phyloP scores from a whole-genome alignment of 2,797 vertebrate genomes.

The Hapalemur alaotrensis region DNA sequence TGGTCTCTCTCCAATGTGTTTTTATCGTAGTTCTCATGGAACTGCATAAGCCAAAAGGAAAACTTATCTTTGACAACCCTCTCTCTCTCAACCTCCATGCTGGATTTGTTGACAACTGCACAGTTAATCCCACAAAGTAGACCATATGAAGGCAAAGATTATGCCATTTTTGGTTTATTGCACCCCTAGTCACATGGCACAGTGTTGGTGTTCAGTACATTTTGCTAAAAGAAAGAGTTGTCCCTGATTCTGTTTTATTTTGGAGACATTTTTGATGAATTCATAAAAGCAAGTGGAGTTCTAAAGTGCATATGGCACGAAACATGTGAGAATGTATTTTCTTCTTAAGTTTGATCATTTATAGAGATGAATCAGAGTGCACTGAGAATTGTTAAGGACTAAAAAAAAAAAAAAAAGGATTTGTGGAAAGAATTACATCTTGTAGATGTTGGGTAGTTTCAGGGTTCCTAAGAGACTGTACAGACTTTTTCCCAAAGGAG shows the following conservation, averaged over 20 bases:
- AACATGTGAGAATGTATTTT: constrained; percentile 21
- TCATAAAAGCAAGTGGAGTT: constrained; percentile 1
- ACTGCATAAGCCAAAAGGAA: not conserved
- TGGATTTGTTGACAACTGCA: not conserved
- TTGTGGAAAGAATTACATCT: constrained; percentile 13
- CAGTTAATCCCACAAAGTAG: not conserved
- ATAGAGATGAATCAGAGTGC: constrained; percentile 1
- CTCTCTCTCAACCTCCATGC: not conserved
- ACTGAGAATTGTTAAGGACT: constrained; percentile 4
- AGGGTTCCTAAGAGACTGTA: not conserved
- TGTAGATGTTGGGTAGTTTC: not conserved
- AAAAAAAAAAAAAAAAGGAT: not conserved
- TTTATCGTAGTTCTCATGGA: not conserved
- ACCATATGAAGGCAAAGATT: not conserved
- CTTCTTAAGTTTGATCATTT: constrained; percentile 38
- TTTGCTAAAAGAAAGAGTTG: not conserved
- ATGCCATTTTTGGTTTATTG: not conserved
- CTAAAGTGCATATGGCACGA: not conserved
- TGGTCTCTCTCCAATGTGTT: accelerated
- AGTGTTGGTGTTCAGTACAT: not conserved
- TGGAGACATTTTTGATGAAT: constrained; percentile 19
- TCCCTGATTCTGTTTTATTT: not conserved
- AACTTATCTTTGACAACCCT: not conserved
- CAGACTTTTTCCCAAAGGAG: constrained; percentile 1
- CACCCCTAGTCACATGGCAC: not conserved